These are phyloP conservation scores for Rosalia funebris DNA, from an alignment of 2,888 invertebrate genomes.

Conservation along the genomic window DNA sequence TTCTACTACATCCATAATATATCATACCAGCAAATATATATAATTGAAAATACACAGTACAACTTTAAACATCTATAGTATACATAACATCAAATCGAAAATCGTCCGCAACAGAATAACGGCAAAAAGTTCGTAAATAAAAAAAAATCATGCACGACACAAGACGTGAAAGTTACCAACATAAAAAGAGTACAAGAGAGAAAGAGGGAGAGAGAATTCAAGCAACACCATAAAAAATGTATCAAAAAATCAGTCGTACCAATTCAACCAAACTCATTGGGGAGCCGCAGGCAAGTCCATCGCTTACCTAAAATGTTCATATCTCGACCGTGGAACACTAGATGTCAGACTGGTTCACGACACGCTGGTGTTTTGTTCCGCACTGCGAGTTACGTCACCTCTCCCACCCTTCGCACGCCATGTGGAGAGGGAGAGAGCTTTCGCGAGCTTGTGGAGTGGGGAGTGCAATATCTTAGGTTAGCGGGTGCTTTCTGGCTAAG, in stretches of 20 bases:
- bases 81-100: slow-evolving; percentile 14
- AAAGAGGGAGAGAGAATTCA: slow-evolving; percentile 43
- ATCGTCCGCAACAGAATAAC: too few relatives aligned
- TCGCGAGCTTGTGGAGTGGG: slow-evolving; percentile 35
- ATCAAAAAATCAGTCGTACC: slow-evolving; percentile 60
- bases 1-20: too few relatives aligned
- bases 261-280: slow-evolving; percentile 55
- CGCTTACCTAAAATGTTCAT: slow-evolving; percentile 66
- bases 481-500: slow-evolving; percentile 42
- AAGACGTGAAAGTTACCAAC: slow-evolving; percentile 25
- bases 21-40: too few relatives aligned
- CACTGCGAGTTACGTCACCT: slow-evolving; percentile 63
- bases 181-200: slow-evolving; percentile 11
- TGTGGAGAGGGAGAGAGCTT: slow-evolving; percentile 38
- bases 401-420: slow-evolving; percentile 32
- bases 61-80: slow-evolving; percentile 2
- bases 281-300: slow-evolving; percentile 49
- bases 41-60: too few relatives aligned
- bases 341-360: slow-evolving; percentile 57
- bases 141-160: slow-evolving; percentile 37
- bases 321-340: slow-evolving; percentile 64
- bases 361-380: slow-evolving; percentile 64
- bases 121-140: slow-evolving; percentile 24
- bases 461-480: slow-evolving; percentile 35
- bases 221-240: slow-evolving; percentile 53